Base-by-base conservation (phyloP, 2,797 vertebrate species). In the Channallabes apus region DNA sequence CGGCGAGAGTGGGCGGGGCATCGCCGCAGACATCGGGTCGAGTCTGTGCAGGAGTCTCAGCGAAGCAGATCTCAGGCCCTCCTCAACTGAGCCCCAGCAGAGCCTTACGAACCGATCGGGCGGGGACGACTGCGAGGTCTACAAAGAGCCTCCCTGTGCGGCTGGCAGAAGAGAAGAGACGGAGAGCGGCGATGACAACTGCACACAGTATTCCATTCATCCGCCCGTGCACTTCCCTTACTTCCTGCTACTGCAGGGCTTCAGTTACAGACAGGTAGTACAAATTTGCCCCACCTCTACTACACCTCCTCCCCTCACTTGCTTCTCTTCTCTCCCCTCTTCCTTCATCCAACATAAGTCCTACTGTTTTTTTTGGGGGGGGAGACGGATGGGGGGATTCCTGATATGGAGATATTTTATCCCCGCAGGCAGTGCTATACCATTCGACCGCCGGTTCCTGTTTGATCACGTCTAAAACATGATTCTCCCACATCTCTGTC, bases 151-250 rank as follows among this genome's bases (percentile, higher is more conserved):
- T 85, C 93, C 89, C 88, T 94, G 94, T 95, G 90, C 82, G 12
- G 1, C 86, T 1, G 84, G 87, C 85, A 87, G 93, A 89, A 91
- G 91, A 89, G 93, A 93, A 88, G 93, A 93, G 91, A 91, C 91
- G 0, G 94, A 95, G 92, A 94, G 94, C 91, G 94, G 94, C 68
- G 93, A 93, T 80, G 94, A 95, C 87, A 95, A 92, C 91, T 87
- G 85, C 89, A 93, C 95, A 93, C 95, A 95, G 94, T 96, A 94
- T 91, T 95, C 93, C 91, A 94, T 96, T 93, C 95, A 95, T 89
- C 95, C 96, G 54, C 96, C 96, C 71, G 91, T 93, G 0, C 93
- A 95, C 90, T 94, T 94, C 90, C 95, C 95, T 0, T 96, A 96
- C 93, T 94, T 96, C 91, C 95, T 96, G 88, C 90, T 96, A 88